phyloP scores from a whole-genome alignment of 1,140 invertebrate genomes.

The Wiebesia pumilae region DNA sequence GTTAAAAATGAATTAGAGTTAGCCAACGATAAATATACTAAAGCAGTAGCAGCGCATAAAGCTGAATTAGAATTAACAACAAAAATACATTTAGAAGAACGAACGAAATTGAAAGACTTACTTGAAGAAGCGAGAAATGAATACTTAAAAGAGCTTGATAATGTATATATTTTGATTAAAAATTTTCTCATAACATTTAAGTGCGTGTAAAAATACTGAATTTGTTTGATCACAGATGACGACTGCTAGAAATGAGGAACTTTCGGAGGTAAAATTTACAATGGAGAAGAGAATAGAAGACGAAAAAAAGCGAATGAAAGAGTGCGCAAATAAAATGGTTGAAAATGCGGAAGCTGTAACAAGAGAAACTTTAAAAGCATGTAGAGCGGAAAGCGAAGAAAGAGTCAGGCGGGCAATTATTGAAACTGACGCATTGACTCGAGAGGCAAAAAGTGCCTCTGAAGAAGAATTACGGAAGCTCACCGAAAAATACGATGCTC shows the following conservation, averaged over 20 bases:
- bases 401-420: constrained; percentile 64
- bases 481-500: constrained; percentile 61
- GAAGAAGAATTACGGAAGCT: constrained; percentile 64
- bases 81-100: constrained; percentile 59
- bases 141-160: constrained; percentile 61
- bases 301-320: constrained; percentile 61
- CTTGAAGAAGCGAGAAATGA: constrained; percentile 57
- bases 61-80: constrained; percentile 61
- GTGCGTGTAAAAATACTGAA: not conserved
- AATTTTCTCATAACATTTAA: not conserved
- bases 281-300: constrained; percentile 63
- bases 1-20: constrained; percentile 58
- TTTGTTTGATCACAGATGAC: constrained; percentile 56
- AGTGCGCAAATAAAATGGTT: constrained; percentile 65
- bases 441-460: constrained; percentile 60
- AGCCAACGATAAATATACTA: constrained; percentile 53
- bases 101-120: constrained; percentile 58
- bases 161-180: constrained; percentile 57
- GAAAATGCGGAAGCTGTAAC: constrained; percentile 67
- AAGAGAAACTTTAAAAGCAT: constrained; percentile 66
- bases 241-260: constrained; percentile 60
- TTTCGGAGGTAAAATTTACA: constrained; percentile 61
- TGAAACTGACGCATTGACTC: constrained; percentile 65
- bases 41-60: constrained; percentile 57
- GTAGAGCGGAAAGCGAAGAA: constrained; percentile 66